phyloP scores from a whole-genome alignment of 1,140 invertebrate species.

The Akabosia matsudoensis region DNA sequence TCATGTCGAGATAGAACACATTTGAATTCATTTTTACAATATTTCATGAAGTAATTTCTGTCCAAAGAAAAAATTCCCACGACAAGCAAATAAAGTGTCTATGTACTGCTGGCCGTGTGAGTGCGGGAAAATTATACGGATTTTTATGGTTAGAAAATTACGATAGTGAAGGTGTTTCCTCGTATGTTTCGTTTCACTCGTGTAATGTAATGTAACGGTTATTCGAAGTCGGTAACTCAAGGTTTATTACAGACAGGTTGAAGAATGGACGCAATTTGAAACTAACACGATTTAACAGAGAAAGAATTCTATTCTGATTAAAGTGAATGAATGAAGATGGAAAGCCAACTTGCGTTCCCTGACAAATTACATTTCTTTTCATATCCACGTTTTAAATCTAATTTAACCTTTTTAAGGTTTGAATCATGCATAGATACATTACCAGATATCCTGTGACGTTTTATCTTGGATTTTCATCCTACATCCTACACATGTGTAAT shows the following conservation, averaged over 20 bases:
- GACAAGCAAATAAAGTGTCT: not conserved
- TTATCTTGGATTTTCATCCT: no score
- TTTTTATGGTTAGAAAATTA: not conserved
- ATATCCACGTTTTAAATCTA: not conserved
- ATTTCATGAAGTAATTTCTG: not conserved
- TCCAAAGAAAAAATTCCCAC: not conserved
- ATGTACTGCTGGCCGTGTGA: no score
- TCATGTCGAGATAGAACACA: no score
- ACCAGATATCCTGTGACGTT: no score
- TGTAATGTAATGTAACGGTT: not conserved
- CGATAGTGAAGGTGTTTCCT: not conserved
- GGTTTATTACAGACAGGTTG: no score
- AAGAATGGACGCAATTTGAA: not conserved
- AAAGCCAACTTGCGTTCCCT: not conserved
- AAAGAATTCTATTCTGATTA: not conserved
- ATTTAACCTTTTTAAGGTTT: not conserved
- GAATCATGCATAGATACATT: not conserved
- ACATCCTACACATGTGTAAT: no score
- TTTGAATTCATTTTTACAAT: no score
- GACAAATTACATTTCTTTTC: constrained; percentile 22
- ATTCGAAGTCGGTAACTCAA: not conserved
- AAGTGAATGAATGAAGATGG: constrained; percentile 9
- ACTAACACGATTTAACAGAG: not conserved
- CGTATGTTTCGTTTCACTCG: not conserved
- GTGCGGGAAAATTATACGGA: no score